phyloP scores from a whole-genome alignment of 1,140 invertebrate genomes.

The Xylocopa sonorina region DNA sequence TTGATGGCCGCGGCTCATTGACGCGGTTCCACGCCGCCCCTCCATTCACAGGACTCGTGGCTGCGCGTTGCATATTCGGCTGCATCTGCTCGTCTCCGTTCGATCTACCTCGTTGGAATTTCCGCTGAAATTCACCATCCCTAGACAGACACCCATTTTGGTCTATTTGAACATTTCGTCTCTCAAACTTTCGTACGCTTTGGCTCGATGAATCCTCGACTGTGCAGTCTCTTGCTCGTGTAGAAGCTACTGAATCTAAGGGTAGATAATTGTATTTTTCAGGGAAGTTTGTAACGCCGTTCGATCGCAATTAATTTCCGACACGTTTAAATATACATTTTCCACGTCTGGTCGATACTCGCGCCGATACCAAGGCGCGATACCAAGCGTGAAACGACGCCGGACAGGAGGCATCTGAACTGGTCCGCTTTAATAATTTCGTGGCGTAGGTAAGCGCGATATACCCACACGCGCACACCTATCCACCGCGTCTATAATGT shows the following conservation, averaged over 20 bases:
- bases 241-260: too few relatives aligned
- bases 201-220: too few relatives aligned
- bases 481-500: slow-evolving; percentile 28
- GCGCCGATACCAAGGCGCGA: background rate
- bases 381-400: background rate
- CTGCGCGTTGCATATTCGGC: slow-evolving; percentile 41
- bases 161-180: too few relatives aligned
- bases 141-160: too few relatives aligned
- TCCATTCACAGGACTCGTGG: slow-evolving; percentile 71
- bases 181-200: background rate
- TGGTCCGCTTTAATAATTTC: slow-evolving; percentile 47
- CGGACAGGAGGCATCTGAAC: background rate
- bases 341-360: too few relatives aligned
- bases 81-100: slow-evolving; percentile 41
- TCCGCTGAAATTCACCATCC: slow-evolving; percentile 2
- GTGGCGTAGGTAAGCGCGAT: slow-evolving; percentile 27
- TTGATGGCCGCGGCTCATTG: slow-evolving; percentile 77
- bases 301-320: too few relatives aligned
- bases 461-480: background rate
- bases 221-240: too few relatives aligned
- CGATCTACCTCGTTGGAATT: background rate
- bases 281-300: too few relatives aligned
- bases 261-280: too few relatives aligned
- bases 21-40: slow-evolving; percentile 73
- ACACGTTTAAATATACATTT: too few relatives aligned